Evolutionary conservation across 2,113 vertebrate genomes (phyloP).

Genomic region (Odontophorus gujanensis): DNA sequence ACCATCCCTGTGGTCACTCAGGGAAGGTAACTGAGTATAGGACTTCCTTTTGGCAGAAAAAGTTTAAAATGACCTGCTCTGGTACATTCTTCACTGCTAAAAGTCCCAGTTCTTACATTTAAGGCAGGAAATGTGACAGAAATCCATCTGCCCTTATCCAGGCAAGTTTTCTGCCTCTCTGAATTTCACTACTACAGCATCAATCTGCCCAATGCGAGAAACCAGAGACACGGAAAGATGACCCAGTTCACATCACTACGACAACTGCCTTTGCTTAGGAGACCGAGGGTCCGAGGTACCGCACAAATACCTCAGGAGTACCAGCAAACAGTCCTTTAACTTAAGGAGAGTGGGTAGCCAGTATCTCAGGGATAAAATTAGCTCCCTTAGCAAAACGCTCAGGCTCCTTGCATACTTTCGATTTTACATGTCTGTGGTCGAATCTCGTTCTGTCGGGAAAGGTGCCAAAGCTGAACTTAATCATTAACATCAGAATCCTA

Average conservation of each 20-base stretch:
- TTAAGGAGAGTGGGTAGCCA: neutral
- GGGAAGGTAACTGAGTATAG: neutral
- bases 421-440: constrained; percentile 34
- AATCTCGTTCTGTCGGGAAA: neutral
- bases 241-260: neutral
- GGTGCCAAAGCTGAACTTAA: constrained; percentile 24
- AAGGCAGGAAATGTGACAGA: neutral
- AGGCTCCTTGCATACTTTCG: constrained; percentile 61
- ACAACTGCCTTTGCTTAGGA: neutral
- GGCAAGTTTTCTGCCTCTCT: neutral
- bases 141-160: neutral
- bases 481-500: neutral
- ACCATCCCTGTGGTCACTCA: neutral
- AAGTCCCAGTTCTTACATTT: neutral
- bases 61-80: neutral
- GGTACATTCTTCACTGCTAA: neutral
- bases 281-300: neutral
- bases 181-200: neutral
- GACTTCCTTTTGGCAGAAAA: neutral
- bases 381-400: constrained; percentile 42
- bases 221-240: neutral
- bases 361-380: constrained; percentile 62
- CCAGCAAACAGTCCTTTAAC: neutral
- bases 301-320: neutral
- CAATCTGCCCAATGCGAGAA: neutral